A percentile compares a stretch with the other conserved stretches of the same genome.
Evolutionary conservation across 1,140 invertebrate genomes (phyloP).

Genomic region (Gonioctena quinquepunctata): DNA sequence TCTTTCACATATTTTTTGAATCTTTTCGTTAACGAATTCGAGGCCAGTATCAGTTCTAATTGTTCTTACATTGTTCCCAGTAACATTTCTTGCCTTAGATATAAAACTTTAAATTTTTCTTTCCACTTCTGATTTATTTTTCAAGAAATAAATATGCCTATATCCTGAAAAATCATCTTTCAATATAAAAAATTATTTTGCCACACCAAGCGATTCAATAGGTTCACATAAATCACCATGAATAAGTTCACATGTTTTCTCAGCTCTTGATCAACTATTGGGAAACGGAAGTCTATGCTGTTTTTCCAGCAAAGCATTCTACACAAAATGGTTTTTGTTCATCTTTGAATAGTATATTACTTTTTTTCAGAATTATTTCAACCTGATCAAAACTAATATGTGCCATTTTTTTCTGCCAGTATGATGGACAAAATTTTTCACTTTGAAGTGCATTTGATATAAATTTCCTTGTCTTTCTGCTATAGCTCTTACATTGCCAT

Average conservation of each 20-base stretch:
- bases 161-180: no score
- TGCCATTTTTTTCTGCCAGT: neutral
- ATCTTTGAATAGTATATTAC: neutral
- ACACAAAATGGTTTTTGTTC: slow-evolving; percentile 18
- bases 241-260: slow-evolving; percentile 22
- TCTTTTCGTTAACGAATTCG: no score
- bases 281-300: neutral
- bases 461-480: neutral
- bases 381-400: neutral
- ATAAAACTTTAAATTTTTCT: slow-evolving; percentile 44
- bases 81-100: slow-evolving; percentile 44
- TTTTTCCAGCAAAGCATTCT: neutral
- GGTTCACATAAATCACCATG: slow-evolving; percentile 49
- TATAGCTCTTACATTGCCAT: neutral
- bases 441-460: neutral
- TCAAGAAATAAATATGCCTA: slow-evolving; percentile 40
- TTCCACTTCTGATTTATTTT: no score
- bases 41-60: slow-evolving; percentile 56
- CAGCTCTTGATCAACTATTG: neutral
- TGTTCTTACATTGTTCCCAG: no score
- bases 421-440: neutral
- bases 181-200: slow-evolving; percentile 51
- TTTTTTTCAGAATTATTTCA: neutral
- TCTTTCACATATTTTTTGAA: no score
- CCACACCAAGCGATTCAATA: slow-evolving; percentile 45